A percentile compares a stretch with the other conserved stretches of the same genome.
Conservation (phyloP, 2,888 invertebrate genomes). For the Drosophila vallismaia region DNA sequence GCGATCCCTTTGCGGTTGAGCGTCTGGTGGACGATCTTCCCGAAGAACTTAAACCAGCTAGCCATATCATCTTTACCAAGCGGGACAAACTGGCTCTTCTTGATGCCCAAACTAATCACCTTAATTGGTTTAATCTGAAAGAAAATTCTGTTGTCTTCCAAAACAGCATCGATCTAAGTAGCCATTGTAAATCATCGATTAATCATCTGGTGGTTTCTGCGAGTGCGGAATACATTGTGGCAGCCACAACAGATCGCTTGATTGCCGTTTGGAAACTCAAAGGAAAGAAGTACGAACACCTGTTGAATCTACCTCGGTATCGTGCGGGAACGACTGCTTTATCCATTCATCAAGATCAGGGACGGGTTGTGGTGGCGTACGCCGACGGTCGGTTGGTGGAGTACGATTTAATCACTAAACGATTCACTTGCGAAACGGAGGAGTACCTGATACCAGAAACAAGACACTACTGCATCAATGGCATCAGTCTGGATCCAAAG, state of each 20-base stretch:
- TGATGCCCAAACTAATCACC: constrained; percentile 75
- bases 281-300: constrained; percentile 83
- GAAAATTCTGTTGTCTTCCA: constrained; percentile 75
- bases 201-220: constrained; percentile 85
- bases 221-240: constrained; percentile 87
- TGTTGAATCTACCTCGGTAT: constrained; percentile 89
- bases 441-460: constrained; percentile 85
- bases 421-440: constrained; percentile 85
- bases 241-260: constrained; percentile 87
- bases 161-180: constrained; percentile 81
- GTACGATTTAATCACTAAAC: constrained; percentile 87
- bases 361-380: constrained; percentile 89
- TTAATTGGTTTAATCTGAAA: constrained; percentile 83
- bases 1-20: constrained; percentile 60
- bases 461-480: constrained; percentile 84
- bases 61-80: constrained; percentile 83
- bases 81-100: constrained; percentile 84
- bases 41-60: constrained; percentile 79
- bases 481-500: constrained; percentile 87
- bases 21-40: constrained; percentile 82
- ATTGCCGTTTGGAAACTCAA: constrained; percentile 87
- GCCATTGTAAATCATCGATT: constrained; percentile 85
- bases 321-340: constrained; percentile 89
- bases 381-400: constrained; percentile 93
- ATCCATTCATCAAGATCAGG: constrained; percentile 86